Base-by-base conservation (phyloP, 2,888 invertebrate genomes). In the Thysanoteuthis rhombus region DNA sequence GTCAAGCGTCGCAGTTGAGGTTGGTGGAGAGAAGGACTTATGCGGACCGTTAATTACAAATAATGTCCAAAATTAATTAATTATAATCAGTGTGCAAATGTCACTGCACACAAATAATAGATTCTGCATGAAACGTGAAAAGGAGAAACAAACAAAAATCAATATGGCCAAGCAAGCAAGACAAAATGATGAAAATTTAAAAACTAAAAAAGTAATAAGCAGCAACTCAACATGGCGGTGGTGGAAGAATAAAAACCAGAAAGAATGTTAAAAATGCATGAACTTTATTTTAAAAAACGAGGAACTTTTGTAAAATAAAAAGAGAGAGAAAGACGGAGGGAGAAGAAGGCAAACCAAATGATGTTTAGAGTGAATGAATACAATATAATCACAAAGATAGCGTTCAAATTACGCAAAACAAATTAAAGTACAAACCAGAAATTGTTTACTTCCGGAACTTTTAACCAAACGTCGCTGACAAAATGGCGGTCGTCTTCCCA, bases 1-100 rank as follows among this genome's bases (percentile, higher is more conserved):
- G 75, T 36, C 16, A 75, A 75, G 75, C 75, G 75, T 75, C 75
- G 16, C 75, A 36, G 36, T 12, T 75, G n/a, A n/a, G n/a, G n/a
- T 75, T 22, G 58, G 3, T n/a, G n/a, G 75, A 16, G 36, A 36
- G 25, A 75, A 75, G n/a, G n/a, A 75, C 36, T 75, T 75, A 75
- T n/a, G 75, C 75, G 75, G 75, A n/a, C n/a, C 75, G 75, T 75
- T 75, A 75, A 75, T 75, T 75, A 75, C 75, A 75, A 75, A 75
- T 75, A 75, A 75, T 75, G 75, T 75, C 75, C 75, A n/a, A 75
- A 75, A 75, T 75, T 75, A 75, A 75, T 75, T 75, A 75, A 75
- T 75, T 75, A 75, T 75, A 75, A 75, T 75, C n/a, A 75, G n/a
- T n/a, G 75, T 75, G 75, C 36, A 75, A 75, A 75, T 36, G 75